Percentiles rank a stretch among this genome's conserved stretches.
Evolutionary conservation across 2,113 vertebrate species (phyloP).

Genomic region (Coptodon rendalli): DNA sequence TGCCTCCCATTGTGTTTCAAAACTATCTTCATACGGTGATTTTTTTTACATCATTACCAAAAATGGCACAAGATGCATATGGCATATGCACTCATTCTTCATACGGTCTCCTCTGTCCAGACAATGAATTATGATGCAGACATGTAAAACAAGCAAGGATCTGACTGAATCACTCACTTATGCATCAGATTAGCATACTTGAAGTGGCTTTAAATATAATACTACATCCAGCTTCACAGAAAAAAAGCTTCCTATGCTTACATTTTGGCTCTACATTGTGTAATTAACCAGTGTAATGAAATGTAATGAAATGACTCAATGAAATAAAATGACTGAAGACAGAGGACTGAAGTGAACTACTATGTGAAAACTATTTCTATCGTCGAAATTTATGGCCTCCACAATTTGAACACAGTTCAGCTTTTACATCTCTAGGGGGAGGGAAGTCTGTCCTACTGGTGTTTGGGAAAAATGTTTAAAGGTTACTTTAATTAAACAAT

Average conservation of each 20-base stretch:
- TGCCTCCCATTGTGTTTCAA: neutral
- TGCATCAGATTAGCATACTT: slow-evolving; percentile 29
- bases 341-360: neutral
- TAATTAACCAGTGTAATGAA: neutral
- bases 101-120: neutral
- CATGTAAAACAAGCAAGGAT: neutral
- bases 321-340: neutral
- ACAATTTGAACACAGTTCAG: neutral
- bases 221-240: neutral
- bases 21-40: neutral
- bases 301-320: neutral
- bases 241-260: neutral
- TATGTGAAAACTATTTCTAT: neutral
- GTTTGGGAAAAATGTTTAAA: neutral
- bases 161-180: neutral
- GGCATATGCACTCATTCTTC: neutral
- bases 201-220: slow-evolving; percentile 6
- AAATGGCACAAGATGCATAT: neutral
- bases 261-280: neutral
- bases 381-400: neutral
- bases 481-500: neutral
- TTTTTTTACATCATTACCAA: neutral
- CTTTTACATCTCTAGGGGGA: neutral
- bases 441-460: neutral
- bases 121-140: neutral